A percentile compares a stretch with the other conserved stretches of the same genome.
Evolutionary conservation across 2,888 invertebrate species (phyloP).

Genomic region (Caradrina clavipalpis): DNA sequence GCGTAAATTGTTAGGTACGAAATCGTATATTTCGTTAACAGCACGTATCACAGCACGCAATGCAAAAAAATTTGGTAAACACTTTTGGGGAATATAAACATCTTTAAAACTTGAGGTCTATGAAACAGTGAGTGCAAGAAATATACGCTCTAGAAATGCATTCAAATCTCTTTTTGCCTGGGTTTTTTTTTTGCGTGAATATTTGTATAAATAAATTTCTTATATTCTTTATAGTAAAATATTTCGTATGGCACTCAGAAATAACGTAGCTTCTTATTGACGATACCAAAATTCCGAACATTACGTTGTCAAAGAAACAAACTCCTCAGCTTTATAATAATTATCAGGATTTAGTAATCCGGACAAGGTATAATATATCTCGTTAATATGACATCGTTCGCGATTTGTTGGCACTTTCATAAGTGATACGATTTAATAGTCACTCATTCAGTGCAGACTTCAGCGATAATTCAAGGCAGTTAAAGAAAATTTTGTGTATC

Average conservation of each 20-base stretch:
- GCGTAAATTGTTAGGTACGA: constrained; percentile 50
- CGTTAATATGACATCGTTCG: not conserved
- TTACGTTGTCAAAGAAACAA: no score
- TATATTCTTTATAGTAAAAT: no score
- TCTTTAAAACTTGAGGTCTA: not conserved
- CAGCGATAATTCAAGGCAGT: constrained; percentile 61
- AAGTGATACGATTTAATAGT: constrained; percentile 15
- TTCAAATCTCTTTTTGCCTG: no score
- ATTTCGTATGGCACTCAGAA: no score
- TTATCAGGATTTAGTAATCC: not conserved
- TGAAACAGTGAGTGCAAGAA: not conserved
- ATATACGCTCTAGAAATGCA: not conserved
- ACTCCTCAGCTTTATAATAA: no score
- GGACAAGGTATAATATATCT: not conserved
- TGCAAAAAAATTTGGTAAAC: not conserved
- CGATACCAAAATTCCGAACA: no score
- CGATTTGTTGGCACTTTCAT: not conserved
- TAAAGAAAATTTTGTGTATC: constrained; percentile 64
- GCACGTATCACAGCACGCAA: not conserved
- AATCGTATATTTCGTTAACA: no score
- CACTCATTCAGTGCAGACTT: constrained; percentile 24
- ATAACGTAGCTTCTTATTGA: no score
- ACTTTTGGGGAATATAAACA: no score
- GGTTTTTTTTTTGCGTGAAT: no score
- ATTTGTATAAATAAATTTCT: no score